These are phyloP conservation scores for Neoscelio sp. DNA, from an alignment of 2,888 invertebrate species.

Conservation along the genomic window DNA sequence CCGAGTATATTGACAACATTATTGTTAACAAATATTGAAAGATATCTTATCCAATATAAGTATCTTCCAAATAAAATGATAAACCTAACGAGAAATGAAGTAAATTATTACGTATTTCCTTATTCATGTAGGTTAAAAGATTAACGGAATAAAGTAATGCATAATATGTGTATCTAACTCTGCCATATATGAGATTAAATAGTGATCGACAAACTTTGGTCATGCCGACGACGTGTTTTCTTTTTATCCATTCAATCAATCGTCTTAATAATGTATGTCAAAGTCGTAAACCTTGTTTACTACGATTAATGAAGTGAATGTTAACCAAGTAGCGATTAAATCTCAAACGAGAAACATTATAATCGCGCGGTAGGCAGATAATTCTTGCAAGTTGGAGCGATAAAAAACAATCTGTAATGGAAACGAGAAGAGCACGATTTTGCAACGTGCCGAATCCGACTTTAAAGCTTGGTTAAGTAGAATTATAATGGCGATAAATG, in stretches of 20 bases:
- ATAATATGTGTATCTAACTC: neutral
- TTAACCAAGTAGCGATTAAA: conserved; percentile 48
- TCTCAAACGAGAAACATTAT: conserved; percentile 60
- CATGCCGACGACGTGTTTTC: neutral
- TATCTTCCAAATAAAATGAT: too few relatives aligned
- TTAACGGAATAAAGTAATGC: neutral
- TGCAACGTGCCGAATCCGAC: conserved; percentile 72
- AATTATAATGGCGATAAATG: conserved; percentile 72
- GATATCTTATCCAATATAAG: too few relatives aligned
- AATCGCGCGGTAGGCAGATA: conserved; percentile 54
- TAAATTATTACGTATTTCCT: too few relatives aligned
- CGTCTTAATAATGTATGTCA: conserved; percentile 51
- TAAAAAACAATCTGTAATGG: conserved; percentile 51
- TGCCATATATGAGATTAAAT: conserved; percentile 10
- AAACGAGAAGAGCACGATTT: conserved; percentile 61
- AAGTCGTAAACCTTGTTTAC: conserved; percentile 53
- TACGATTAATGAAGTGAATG: conserved; percentile 47
- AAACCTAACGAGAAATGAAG: too few relatives aligned
- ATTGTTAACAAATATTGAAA: too few relatives aligned
- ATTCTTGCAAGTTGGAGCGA: conserved; percentile 40
- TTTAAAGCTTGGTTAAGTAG: conserved; percentile 73
- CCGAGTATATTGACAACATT: too few relatives aligned
- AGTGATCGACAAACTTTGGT: conserved; percentile 29
- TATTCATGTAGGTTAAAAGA: too few relatives aligned
- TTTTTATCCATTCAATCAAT: conserved; percentile 32